These are phyloP conservation scores for Apus apus DNA, from an alignment of 2,113 vertebrate species.

Conservation along the genomic window DNA sequence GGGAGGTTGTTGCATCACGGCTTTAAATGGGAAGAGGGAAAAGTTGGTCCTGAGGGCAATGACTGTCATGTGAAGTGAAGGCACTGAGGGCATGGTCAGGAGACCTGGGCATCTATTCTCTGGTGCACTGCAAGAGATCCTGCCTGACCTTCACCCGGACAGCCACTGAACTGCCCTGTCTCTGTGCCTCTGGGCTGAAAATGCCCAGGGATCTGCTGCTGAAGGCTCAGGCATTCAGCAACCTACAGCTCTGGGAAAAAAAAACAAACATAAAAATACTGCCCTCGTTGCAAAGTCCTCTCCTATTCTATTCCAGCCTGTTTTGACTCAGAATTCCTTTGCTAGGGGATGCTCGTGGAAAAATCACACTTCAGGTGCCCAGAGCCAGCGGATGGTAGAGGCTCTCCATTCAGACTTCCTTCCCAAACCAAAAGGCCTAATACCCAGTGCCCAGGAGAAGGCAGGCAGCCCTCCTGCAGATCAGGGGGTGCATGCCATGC, in stretches of 20 bases:
- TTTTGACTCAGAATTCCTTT: background rate
- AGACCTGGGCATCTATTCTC: background rate
- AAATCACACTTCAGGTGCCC: background rate
- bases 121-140: background rate
- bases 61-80: background rate
- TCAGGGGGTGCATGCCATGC: fast-evolving
- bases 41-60: background rate
- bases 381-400: fast-evolving
- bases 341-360: background rate
- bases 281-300: background rate
- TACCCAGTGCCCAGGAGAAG: background rate
- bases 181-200: background rate
- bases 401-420: background rate
- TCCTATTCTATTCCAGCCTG: fast-evolving
- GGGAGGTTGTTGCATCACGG: background rate
- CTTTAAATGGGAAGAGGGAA: background rate
- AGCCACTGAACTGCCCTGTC: background rate
- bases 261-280: background rate
- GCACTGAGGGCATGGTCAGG: background rate
- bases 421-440: background rate
- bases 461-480: background rate
- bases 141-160: background rate
- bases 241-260: fast-evolving
- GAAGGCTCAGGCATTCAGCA: background rate
- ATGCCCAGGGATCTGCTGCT: background rate